Percentiles rank a stretch among this genome's conserved stretches.
These are phyloP conservation scores for Camponotus vicinus DNA, from an alignment of 1,140 invertebrate species.

Conservation along the genomic window DNA sequence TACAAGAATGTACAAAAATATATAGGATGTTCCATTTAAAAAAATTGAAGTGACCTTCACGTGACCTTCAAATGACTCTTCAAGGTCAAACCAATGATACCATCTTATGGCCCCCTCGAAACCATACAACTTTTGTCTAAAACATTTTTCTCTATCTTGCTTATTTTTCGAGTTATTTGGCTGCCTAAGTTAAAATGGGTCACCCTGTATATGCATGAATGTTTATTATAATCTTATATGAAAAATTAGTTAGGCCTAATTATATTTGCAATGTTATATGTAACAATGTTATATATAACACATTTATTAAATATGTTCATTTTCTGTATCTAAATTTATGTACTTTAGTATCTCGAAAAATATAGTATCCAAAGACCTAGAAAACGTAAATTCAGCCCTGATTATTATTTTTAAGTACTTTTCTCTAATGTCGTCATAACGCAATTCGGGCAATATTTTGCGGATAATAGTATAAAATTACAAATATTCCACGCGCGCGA, in stretches of 20 bases:
- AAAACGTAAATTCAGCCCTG: slow-evolving; percentile 1
- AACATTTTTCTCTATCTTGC: too few species aligned
- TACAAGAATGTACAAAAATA: too few species aligned
- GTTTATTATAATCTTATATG: neutral
- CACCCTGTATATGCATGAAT: neutral
- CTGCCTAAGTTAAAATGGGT: too few species aligned
- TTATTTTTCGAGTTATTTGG: too few species aligned
- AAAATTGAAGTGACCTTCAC: too few species aligned
- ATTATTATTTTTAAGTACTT: slow-evolving; percentile 62
- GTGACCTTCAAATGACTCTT: too few species aligned
- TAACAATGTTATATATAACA: neutral
- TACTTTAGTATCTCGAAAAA: neutral
- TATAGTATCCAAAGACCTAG: neutral
- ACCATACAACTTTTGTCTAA: too few species aligned
- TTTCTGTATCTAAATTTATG: neutral
- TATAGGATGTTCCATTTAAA: too few species aligned
- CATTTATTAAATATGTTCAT: neutral
- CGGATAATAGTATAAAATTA: slow-evolving; percentile 66
- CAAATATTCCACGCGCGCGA: slow-evolving; percentile 56
- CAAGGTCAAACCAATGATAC: too few species aligned
- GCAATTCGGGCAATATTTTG: slow-evolving; percentile 36
- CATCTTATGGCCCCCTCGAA: too few species aligned
- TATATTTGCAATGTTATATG: neutral
- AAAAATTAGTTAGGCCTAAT: neutral
- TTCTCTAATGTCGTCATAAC: slow-evolving; percentile 26